Evolutionary conservation across 2,888 invertebrate species (phyloP), one percentile per base, ranked within the genome.

Genomic region (Scrobipalpa costella): DNA sequence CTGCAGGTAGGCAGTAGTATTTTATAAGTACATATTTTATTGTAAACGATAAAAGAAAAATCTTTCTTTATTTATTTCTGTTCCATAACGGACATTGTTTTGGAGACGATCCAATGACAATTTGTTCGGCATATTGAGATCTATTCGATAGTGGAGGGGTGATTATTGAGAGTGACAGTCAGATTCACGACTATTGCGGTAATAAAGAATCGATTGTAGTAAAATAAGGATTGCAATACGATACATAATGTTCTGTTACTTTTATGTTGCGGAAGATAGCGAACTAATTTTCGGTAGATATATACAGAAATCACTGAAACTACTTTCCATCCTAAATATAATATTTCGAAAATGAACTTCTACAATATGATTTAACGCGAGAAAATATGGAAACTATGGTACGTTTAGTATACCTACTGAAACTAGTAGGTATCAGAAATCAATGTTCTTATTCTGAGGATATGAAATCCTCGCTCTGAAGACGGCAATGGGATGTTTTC

Each of bases 391-490:
- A 57, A 44, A 57, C 69, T 69, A 66, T 78, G 72, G 76, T 78
- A 77, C 75, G 79, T 78, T 80, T 78, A 76, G 77, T 80, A 81
- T 80, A 78, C n/a, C n/a, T n/a, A n/a, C 76, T 76, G 77, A 76
- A 79, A 79, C 82, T 79, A 76, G 76, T 76, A 78, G 75, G 79
- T 78, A 78, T 83, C 82, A 76, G 79, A 80, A 84, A 82, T 84
- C 84, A 84, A 81, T 83, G 82, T 81, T 76, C 81, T 81, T 85
- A 86, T 85, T 85, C 83, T 83, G 81, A 71, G 72, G 80, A 72
- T 81, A 83, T 86, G 85, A 88, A 88, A 85, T 85, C 81, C 80
- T 79, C 81, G 74, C 79, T 79, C 81, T 81, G 79, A 76, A 77
- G 80, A 80, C n/a, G n/a, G n/a, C n/a, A n/a, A n/a, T n/a, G n/a